Conservation (phyloP, 92 coral and sea anemone genomes). For the Siderastrea radians region DNA sequence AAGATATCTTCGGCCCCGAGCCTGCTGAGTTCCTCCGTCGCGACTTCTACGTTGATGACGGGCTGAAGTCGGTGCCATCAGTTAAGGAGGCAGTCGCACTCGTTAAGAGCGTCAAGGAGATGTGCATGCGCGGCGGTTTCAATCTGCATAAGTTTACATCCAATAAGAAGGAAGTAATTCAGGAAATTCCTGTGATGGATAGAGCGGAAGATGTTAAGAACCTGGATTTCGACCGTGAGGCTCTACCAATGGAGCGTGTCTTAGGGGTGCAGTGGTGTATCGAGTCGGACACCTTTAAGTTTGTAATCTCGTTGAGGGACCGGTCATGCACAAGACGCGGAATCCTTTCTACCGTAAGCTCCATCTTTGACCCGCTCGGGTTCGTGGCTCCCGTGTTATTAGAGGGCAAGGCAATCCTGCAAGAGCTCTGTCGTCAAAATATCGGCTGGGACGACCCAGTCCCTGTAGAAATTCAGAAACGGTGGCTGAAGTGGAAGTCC, state of each 20-base stretch:
- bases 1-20: not conserved
- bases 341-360: not conserved
- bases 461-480: no score
- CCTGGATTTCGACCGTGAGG: not conserved
- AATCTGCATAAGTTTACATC: constrained; percentile 4
- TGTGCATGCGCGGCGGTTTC: constrained; percentile 13
- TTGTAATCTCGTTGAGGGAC: not conserved
- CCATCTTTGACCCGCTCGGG: constrained; percentile 4
- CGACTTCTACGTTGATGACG: constrained; percentile 8
- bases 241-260: not conserved
- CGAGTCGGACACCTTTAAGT: constrained; percentile 9
- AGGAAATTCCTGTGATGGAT: not conserved
- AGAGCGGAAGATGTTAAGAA: constrained; percentile 9
- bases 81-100: not conserved
- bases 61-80: constrained; percentile 9
- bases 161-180: not conserved
- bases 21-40: constrained; percentile 1
- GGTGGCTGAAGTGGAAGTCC: no score
- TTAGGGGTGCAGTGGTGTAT: constrained; percentile 10
- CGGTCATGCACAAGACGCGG: constrained; percentile 16
- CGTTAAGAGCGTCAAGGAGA: not conserved
- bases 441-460: no score
- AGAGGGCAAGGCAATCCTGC: constrained; percentile 3
- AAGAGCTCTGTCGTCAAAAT: not conserved
- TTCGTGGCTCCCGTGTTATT: not conserved